Conservation (phyloP, 1,140 invertebrate species). For the Drosophila ercepeae region DNA sequence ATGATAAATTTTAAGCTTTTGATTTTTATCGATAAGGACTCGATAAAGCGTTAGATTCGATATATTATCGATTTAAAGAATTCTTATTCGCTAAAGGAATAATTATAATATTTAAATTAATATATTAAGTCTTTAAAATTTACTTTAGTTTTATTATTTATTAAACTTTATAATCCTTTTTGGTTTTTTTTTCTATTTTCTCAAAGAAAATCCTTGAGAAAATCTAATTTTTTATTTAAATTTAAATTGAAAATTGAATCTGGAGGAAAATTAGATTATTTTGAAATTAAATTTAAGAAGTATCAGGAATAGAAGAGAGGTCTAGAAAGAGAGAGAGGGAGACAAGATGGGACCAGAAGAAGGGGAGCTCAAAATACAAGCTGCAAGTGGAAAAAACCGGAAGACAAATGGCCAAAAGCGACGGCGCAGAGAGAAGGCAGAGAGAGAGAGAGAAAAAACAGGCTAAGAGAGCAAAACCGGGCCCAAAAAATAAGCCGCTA, state of each 20-base stretch:
- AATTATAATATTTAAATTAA: too few relatives aligned
- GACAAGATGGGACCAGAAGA: neutral
- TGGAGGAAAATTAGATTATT: neutral
- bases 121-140: too few relatives aligned
- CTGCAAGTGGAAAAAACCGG: conserved; percentile 38
- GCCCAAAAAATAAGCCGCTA: conserved; percentile 18
- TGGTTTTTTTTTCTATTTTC: neutral
- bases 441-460: neutral
- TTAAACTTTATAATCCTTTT: neutral
- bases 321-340: neutral
- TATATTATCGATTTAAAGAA: neutral
- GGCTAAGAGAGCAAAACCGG: conserved; percentile 28
- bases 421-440: conserved; percentile 21
- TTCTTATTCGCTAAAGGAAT: too few relatives aligned
- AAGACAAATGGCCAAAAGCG: conserved; percentile 30
- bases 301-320: conserved; percentile 1
- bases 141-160: too few relatives aligned
- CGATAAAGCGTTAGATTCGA: too few relatives aligned
- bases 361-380: neutral
- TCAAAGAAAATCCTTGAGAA: neutral
- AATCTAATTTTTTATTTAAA: neutral
- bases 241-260: neutral
- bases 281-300: conserved; percentile 13
- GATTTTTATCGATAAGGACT: too few relatives aligned
- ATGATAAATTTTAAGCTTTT: neutral